phyloP scores from a whole-genome alignment of 2,113 vertebrate species.

The Lontra canadensis region DNA sequence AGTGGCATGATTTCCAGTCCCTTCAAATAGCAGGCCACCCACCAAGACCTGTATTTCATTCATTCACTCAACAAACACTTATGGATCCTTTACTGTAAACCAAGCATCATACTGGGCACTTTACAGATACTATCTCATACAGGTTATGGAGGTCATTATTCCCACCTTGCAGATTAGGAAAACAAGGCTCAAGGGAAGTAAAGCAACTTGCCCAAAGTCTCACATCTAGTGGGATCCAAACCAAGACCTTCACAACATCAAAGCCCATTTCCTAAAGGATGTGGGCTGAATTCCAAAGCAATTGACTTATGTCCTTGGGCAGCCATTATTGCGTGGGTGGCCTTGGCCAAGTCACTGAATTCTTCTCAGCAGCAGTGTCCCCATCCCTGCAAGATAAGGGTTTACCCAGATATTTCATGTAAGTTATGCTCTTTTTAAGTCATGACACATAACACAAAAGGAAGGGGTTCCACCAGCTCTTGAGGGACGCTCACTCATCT shows the following conservation, averaged over 20 bases:
- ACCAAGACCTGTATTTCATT: not conserved
- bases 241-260: not conserved
- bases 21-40: not conserved
- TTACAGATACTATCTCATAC: not conserved
- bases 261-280: not conserved
- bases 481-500: not conserved
- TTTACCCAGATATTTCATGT: not conserved
- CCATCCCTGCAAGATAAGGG: not conserved
- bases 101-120: not conserved
- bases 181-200: conserved; percentile 8
- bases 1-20: not conserved
- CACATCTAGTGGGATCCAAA: not conserved
- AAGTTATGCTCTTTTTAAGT: not conserved
- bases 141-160: not conserved
- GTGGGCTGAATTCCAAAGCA: not conserved
- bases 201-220: conserved; percentile 24
- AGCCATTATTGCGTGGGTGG: not conserved
- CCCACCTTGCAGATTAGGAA: not conserved
- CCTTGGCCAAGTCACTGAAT: not conserved
- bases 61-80: not conserved
- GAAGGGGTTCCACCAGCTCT: not conserved
- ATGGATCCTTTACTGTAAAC: not conserved
- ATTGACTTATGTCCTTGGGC: not conserved
- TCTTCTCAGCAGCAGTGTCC: not conserved
- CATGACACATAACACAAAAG: not conserved